phyloP scores from a whole-genome alignment of 2,797 vertebrate genomes.

The Amphiprion clarkii region DNA sequence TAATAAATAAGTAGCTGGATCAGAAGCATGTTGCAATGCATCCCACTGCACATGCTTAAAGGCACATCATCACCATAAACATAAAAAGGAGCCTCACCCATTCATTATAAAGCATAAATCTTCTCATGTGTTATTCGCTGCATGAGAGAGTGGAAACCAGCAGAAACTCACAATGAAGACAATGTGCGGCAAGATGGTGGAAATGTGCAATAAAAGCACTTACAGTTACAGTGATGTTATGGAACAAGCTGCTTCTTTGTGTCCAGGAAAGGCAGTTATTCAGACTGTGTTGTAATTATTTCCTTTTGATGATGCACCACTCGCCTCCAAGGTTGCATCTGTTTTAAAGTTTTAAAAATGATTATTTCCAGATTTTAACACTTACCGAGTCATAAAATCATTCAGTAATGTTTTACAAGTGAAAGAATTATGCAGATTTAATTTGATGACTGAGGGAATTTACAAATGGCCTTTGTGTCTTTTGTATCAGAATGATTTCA shows the following conservation, averaged over 20 bases:
- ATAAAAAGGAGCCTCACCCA: not conserved
- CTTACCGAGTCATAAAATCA: constrained; percentile 56
- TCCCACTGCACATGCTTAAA: not conserved
- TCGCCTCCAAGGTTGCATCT: constrained; percentile 41
- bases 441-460: constrained; percentile 36
- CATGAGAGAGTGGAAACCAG: constrained; percentile 61
- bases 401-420: constrained; percentile 48
- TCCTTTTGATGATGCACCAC: constrained; percentile 48
- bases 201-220: constrained; percentile 56
- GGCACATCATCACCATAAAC: constrained; percentile 12
- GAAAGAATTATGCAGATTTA: constrained; percentile 40
- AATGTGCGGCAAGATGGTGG: constrained; percentile 47
- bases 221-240: constrained; percentile 59
- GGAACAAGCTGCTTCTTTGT: constrained; percentile 52
- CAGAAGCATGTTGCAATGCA: not conserved
- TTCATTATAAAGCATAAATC: constrained; percentile 5
- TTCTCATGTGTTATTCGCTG: constrained; percentile 29
- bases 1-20: not conserved
- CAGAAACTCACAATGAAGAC: constrained; percentile 49
- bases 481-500: constrained; percentile 22
- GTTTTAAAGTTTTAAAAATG: constrained; percentile 51
- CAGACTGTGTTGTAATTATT: constrained; percentile 60
- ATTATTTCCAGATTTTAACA: constrained; percentile 50
- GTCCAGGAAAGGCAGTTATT: constrained; percentile 37
- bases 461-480: constrained; percentile 49